Percentiles rank a stretch among this genome's conserved stretches.
Evolutionary conservation across 2,888 invertebrate genomes (phyloP).

Genomic region (Choreutis nemorana): DNA sequence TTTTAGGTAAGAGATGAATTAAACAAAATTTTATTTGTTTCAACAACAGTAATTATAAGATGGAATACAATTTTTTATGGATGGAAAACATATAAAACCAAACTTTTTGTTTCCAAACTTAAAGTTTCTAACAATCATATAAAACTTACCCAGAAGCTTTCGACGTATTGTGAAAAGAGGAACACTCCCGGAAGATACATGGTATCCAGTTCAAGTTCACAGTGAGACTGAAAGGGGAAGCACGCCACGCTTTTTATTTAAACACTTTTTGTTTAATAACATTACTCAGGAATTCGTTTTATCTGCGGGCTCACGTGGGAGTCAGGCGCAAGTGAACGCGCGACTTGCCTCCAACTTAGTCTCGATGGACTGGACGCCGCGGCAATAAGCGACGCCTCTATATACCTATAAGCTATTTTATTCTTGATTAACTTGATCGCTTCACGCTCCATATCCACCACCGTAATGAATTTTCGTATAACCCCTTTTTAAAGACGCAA

Average conservation of each 20-base stretch:
- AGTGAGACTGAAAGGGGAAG: conserved; percentile 34
- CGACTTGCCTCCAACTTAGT: conserved; percentile 27
- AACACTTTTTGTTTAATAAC: conserved; percentile 60
- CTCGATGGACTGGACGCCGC: conserved; percentile 36
- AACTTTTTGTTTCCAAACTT: too few species aligned
- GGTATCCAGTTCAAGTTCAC: conserved; percentile 35
- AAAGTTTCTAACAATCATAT: too few species aligned
- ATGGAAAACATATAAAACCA: too few species aligned
- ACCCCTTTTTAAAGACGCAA: background rate
- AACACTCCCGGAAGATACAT: conserved; percentile 58
- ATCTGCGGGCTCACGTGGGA: conserved; percentile 22
- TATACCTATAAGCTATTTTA: too few species aligned
- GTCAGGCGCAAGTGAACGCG: too few species aligned
- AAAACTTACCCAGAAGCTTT: conserved; percentile 58
- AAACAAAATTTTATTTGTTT: too few species aligned
- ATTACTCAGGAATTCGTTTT: conserved; percentile 46
- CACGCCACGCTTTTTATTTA: conserved; percentile 45
- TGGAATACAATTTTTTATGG: too few species aligned
- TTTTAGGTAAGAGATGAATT: too few species aligned
- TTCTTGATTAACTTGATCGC: conserved; percentile 51
- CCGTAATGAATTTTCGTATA: background rate
- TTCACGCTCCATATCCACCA: conserved; percentile 60
- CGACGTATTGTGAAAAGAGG: conserved; percentile 51
- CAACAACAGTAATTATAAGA: too few species aligned
- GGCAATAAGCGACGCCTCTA: conserved; percentile 41